Evolutionary conservation across 2,797 vertebrate species (phyloP), one percentile per base, ranked within the genome.

Genomic region (Percopsis omiscomaycus): DNA sequence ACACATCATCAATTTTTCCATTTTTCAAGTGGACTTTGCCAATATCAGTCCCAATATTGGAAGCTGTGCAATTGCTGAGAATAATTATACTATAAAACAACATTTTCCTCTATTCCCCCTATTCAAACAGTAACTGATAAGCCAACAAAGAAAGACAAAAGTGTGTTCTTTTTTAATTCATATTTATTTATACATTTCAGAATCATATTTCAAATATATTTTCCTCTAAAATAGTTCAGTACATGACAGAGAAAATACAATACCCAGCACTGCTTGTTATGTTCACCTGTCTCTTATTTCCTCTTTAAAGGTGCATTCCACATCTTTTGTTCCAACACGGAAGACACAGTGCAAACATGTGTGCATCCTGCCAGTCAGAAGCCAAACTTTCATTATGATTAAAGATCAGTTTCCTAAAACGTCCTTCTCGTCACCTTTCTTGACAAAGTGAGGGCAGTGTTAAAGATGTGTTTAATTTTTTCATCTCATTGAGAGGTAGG

Each of bases 191-290:
- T 89, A 85, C 85, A 86, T 84, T 86, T 87, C 83, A 84, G 82
- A 80, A 79, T 91, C 88, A 90, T 87, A 86, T 90, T 86, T 92
- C 89, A 93, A 92, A 92, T 90, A 90, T 89, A 91, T 84, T 88
- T 89, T 84, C 85, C 78, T 91, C 83, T 89, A 90, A 90, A 91
- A 90, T 91, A 91, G 74, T 89, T 89, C 66, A 85, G 78, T 88
- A 91, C 88, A 88, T 91, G 82, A 91, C 85, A 89, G 83, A 91
- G 79, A 84, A 89, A 88, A 89, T 88, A 89, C 83, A 89, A 88
- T 83, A 87, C 69, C 76, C 87, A 84, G 82, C 75, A 88, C 71
- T 79, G 77, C 80, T 83, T 78, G 79, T 80, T 77, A 73, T 66
- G 71, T 27, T 55, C 68, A 27, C 51, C 66, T 50, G 59, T 30